Evolutionary conservation across 2,888 invertebrate genomes (phyloP), one percentile per base, ranked within the genome.

Genomic region (Harpalus rubripes): DNA sequence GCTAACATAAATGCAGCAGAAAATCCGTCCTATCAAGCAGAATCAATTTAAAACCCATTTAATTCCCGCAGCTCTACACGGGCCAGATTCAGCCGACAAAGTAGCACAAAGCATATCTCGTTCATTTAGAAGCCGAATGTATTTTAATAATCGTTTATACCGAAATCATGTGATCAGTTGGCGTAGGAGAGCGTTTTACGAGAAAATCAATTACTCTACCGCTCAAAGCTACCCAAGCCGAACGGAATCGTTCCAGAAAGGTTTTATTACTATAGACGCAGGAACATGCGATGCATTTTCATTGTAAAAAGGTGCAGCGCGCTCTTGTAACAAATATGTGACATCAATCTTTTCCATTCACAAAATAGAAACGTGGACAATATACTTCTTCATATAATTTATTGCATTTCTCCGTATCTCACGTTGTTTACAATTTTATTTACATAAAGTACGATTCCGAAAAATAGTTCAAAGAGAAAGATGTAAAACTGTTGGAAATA

Each of bases 131-230:
- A 72, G 8, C 44, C 12, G 18, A 74, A 52, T 74, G 52, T 74
- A 52, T 74, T 52, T 74, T 74, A 74, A 74, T 74, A 74, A 74
- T 18, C 74, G 56, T 16, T 74, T 44, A 18, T 22, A 12, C 26
- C 10, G 18, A 74, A 52, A 72, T 41, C 72, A 72, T 74, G 74
- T 52, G 74, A 44, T 52, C 56, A 12, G 7, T 10, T 1, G 6
- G 52, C 8, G 12, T 1, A 3, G 78, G 56, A 56, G 58, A 26
- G 58, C 58, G 26, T 58, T 56, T 59, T 79, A 79, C 59, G 79
- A 22, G 16, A 58, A 79, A 79, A 79, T 79, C 79, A 79, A 79
- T 79, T 79, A 59, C 79, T 79, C 32, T 32, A 18, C 59, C 56
- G 26, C 15, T 79, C 32, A 58, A 58, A 59, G 58, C 7, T 18